Percentiles rank a stretch among this genome's conserved stretches.
Conservation (phyloP, 2,113 vertebrate genomes). For the Arizona elegans region DNA sequence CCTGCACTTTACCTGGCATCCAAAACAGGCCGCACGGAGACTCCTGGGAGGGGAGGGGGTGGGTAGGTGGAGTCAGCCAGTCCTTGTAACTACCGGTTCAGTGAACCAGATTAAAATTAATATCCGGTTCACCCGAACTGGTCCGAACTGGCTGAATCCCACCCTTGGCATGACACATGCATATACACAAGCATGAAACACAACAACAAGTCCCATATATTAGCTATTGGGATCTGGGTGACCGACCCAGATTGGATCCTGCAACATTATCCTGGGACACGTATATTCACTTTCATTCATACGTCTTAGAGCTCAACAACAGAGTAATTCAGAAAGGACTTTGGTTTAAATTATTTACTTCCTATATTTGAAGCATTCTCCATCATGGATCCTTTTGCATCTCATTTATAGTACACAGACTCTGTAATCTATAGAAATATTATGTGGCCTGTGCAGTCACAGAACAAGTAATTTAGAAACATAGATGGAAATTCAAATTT, state of each 20-base stretch:
- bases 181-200: conserved; percentile 29
- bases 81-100: no score
- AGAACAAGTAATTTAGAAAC: background rate
- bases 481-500: background rate
- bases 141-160: no score
- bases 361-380: background rate
- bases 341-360: background rate
- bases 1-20: no score
- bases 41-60: no score
- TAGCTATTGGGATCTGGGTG: conserved; percentile 36
- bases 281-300: no score
- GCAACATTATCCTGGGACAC: no score
- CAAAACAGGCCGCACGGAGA: no score
- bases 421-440: background rate
- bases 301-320: background rate
- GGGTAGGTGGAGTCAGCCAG: no score
- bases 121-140: no score
- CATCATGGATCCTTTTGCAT: background rate
- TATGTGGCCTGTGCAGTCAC: background rate
- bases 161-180: background rate
- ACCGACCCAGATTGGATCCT: no score
- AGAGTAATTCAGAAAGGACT: background rate
- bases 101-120: no score
- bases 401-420: background rate
- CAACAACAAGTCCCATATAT: conserved; percentile 36